Percentiles rank a stretch among this genome's conserved stretches.
These are phyloP conservation scores for Isaurus tuberculatus DNA, from an alignment of 92 coral and sea anemone genomes.

Conservation along the genomic window DNA sequence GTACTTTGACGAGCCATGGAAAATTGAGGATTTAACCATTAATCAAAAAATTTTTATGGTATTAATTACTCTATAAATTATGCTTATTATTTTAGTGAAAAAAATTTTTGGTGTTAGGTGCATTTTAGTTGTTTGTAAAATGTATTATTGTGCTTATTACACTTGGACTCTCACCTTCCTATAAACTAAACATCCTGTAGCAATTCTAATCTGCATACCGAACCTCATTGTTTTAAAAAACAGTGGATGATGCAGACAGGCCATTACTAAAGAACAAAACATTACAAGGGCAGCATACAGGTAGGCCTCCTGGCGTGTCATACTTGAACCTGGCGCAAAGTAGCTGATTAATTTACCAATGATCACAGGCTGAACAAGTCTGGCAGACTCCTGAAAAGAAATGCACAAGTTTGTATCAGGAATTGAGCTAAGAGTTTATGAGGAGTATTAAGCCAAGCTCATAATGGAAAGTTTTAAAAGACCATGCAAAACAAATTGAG, in stretches of 20 bases:
- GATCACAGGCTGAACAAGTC: slow-evolving; percentile 72
- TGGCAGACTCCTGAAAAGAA: slow-evolving; percentile 64
- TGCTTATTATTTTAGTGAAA: too few species aligned
- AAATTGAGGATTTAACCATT: too few species aligned
- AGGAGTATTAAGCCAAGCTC: too few species aligned
- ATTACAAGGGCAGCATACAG: slow-evolving; percentile 65
- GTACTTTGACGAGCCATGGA: too few species aligned
- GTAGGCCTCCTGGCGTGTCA: slow-evolving; percentile 72
- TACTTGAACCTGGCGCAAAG: slow-evolving; percentile 74
- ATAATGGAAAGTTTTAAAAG: too few species aligned
- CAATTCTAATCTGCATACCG: slow-evolving; percentile 83
- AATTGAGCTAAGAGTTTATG: too few species aligned
- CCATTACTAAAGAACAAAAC: slow-evolving; percentile 54
- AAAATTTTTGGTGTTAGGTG: too few species aligned
- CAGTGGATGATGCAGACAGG: slow-evolving; percentile 74
- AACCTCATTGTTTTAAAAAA: slow-evolving; percentile 70
- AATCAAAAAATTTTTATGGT: too few species aligned
- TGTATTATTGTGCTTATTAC: neutral
- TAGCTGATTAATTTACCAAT: slow-evolving; percentile 85
- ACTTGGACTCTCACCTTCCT: slow-evolving; percentile 71
- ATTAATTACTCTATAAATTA: too few species aligned
- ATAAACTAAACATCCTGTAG: slow-evolving; percentile 78
- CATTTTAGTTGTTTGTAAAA: too few species aligned
- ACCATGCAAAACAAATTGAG: too few species aligned
- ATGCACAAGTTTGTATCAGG: neutral